phyloP scores from a whole-genome alignment of 2,113 vertebrate species.

The Dromaius novaehollandiae region DNA sequence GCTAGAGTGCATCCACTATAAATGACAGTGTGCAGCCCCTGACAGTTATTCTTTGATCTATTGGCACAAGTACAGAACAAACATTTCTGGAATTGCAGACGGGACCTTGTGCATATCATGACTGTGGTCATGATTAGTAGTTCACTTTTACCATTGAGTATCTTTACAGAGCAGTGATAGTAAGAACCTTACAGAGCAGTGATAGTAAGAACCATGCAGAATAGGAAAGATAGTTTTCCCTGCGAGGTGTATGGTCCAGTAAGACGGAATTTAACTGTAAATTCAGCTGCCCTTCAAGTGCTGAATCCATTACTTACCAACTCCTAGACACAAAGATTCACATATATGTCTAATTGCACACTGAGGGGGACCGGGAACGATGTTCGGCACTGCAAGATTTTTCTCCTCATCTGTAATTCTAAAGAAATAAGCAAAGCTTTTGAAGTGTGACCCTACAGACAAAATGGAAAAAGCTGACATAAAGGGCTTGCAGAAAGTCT shows the following conservation, averaged over 20 bases:
- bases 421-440: neutral
- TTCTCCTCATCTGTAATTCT: neutral
- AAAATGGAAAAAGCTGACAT: neutral
- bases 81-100: constrained; percentile 41
- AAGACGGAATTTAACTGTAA: neutral
- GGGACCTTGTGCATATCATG: neutral
- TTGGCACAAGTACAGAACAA: constrained; percentile 39
- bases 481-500: neutral
- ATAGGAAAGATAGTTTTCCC: neutral
- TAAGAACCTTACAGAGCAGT: neutral
- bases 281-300: neutral
- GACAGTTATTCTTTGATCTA: constrained; percentile 55
- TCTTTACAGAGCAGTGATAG: neutral
- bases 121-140: neutral
- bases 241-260: neutral
- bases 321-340: neutral
- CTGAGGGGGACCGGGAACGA: neutral
- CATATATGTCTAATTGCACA: neutral
- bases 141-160: neutral
- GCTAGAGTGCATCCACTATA: neutral
- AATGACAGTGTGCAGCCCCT: neutral
- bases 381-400: neutral
- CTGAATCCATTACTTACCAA: neutral
- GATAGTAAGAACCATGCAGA: neutral
- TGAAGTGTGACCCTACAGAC: neutral